Evolutionary conservation across 2,113 vertebrate species (phyloP).

Genomic region (Lathamus discolor): DNA sequence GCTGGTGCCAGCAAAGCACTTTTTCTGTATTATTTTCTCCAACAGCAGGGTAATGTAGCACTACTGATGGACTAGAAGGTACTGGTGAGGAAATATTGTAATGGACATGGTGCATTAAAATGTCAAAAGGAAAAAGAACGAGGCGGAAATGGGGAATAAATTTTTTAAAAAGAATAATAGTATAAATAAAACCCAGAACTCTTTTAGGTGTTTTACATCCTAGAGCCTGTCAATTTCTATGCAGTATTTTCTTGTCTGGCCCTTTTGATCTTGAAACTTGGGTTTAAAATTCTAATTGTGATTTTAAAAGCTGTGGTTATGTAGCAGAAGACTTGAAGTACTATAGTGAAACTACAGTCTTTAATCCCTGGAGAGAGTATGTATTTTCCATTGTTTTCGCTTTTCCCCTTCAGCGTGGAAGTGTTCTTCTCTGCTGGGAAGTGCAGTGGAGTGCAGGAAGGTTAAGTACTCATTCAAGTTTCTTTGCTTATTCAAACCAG

Average conservation of each 20-base stretch:
- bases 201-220: neutral
- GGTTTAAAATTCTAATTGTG: slow-evolving; percentile 55
- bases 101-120: slow-evolving; percentile 67
- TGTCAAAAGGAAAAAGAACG: slow-evolving; percentile 60
- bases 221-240: neutral
- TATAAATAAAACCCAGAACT: slow-evolving; percentile 28
- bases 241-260: slow-evolving; percentile 1
- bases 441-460: slow-evolving; percentile 43
- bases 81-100: slow-evolving; percentile 61
- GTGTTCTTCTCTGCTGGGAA: slow-evolving; percentile 60
- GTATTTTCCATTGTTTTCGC: slow-evolving; percentile 55
- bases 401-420: slow-evolving; percentile 41
- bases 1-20: slow-evolving; percentile 68
- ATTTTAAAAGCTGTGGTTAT: slow-evolving; percentile 44
- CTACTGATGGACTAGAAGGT: slow-evolving; percentile 65
- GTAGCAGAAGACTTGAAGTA: slow-evolving; percentile 8
- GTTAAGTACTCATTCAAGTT: slow-evolving; percentile 63
- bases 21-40: slow-evolving; percentile 59
- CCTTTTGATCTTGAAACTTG: slow-evolving; percentile 52
- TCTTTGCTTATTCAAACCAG: slow-evolving; percentile 67
- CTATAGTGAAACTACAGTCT: neutral
- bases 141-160: slow-evolving; percentile 34
- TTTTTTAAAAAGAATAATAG: slow-evolving; percentile 52
- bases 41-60: slow-evolving; percentile 40
- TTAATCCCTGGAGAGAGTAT: slow-evolving; percentile 28